phyloP scores from a whole-genome alignment of 2,888 invertebrate species.

The Eupeodes luniger region DNA sequence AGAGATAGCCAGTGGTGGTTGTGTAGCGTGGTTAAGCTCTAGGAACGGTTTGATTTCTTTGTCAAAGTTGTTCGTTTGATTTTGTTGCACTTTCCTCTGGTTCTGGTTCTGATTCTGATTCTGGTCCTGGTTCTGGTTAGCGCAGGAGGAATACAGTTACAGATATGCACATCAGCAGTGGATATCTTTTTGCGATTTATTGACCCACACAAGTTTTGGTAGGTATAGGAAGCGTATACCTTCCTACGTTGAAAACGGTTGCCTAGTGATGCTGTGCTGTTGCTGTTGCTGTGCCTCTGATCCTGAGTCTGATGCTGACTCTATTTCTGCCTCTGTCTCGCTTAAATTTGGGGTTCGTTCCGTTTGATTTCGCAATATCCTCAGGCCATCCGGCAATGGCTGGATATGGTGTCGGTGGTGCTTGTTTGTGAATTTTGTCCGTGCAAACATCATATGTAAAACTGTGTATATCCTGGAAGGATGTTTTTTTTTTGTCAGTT shows the following conservation, averaged over 20 bases:
- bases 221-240: conserved; percentile 13
- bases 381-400: conserved; percentile 74
- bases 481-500: conserved; percentile 27
- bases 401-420: conserved; percentile 75
- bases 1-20: conserved; percentile 36
- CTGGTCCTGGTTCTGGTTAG: background rate
- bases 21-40: conserved; percentile 62
- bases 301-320: background rate
- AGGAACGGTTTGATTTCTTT: conserved; percentile 72
- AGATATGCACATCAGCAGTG: conserved; percentile 70
- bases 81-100: conserved; percentile 61
- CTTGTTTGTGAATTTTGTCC: conserved; percentile 74
- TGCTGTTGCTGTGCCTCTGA: background rate
- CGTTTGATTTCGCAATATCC: conserved; percentile 76
- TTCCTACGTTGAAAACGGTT: conserved; percentile 61
- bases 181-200: conserved; percentile 73
- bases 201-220: conserved; percentile 53
- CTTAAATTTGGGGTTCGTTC: conserved; percentile 74
- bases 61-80: conserved; percentile 65
- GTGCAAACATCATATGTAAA: conserved; percentile 71
- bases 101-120: too few relatives aligned
- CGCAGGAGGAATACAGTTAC: conserved; percentile 50
- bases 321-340: conserved; percentile 54
- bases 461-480: conserved; percentile 49
- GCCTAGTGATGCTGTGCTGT: conserved; percentile 42